Base-by-base conservation (phyloP, 2,113 vertebrate genomes). In the Neogobius melanostomus region DNA sequence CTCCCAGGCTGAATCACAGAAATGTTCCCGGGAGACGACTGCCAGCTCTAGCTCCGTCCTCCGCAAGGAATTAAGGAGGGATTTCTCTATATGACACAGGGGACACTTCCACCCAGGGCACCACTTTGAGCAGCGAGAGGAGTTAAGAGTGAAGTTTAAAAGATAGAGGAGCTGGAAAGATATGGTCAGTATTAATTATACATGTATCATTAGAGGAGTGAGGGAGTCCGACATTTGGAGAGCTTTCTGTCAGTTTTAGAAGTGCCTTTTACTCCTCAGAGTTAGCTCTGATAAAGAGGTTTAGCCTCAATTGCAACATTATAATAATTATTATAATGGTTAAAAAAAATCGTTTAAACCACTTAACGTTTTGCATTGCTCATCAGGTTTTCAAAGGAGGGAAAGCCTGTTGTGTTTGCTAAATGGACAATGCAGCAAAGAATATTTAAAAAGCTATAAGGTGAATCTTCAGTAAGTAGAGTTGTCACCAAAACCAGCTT, bases 1-100 rank as follows among this genome's bases (percentile, higher is more conserved):
- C 74, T 77, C 80, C 15, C 2, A 51, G 72, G 75, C 69, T 59
- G 63, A 61, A 79, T 85, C 83, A 72, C 64, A 68, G 54, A 60
- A 71, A 69, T n/a, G 48, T 57, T 82, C 85, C 78, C 76, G 14
- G 48, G 74, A 81, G 81, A 73, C 61, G 9, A 56, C 62, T 49
- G 65, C 65, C 51, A 74, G 79, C 73, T 72, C 72, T 62, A 47
- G 68, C 66, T 79, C 64, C 62, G 53, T 79, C 70, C 75, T 71
- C 16, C 6, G 62, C 61, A 75, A 63, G 71, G 50, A 50, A 78
- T 84, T 82, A 83, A 71, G 53, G 65, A 42, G 60, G 68, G 73
- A 61, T 12, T 14, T 64, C 12, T 63, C 6, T 65, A 59, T 65
- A 59, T 44, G 59, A 60, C 77, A 72, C 49, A 4, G 50, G 76